These are phyloP conservation scores for Nothoprocta perdicaria DNA, from an alignment of 2,113 vertebrate species.

Conservation along the genomic window DNA sequence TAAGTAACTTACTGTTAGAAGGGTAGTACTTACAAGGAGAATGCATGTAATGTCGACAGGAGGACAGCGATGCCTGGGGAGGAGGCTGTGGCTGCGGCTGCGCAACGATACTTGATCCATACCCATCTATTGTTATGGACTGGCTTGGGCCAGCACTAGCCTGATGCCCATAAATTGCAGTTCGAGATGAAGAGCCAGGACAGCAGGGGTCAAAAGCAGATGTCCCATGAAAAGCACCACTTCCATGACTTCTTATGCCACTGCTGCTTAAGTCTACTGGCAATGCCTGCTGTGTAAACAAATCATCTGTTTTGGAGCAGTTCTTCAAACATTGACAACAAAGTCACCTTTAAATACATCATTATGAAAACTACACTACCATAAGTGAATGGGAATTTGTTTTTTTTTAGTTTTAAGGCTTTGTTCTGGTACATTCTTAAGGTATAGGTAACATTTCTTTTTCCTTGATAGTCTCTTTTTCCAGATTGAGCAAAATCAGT, in stretches of 20 bases:
- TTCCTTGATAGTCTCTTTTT: neutral
- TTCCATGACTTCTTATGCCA: conserved; percentile 86
- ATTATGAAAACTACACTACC: neutral
- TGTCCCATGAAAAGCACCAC: conserved; percentile 87
- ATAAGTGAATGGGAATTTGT: neutral
- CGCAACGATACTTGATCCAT: conserved; percentile 86
- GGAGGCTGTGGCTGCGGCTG: conserved; percentile 83
- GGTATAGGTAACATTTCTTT: neutral
- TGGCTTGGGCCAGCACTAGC: conserved; percentile 88
- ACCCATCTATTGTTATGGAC: conserved; percentile 85
- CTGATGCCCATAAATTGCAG: conserved; percentile 88
- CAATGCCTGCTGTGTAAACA: conserved; percentile 87
- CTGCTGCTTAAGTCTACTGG: conserved; percentile 96
- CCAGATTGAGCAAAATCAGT: neutral
- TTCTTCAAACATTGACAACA: conserved; percentile 19
- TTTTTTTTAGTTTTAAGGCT: no score
- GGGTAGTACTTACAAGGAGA: conserved; percentile 87
- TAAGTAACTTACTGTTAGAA: neutral
- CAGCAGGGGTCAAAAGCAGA: conserved; percentile 98
- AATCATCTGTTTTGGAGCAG: conserved; percentile 18
- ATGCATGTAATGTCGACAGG: conserved; percentile 96
- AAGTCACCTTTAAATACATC: neutral
- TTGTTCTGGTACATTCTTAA: neutral
- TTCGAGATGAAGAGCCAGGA: conserved; percentile 90
- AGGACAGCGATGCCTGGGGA: conserved; percentile 88